Evolutionary conservation across 2,113 vertebrate species (phyloP), one percentile per base, ranked within the genome.

Genomic region (Cepphus grylle): DNA sequence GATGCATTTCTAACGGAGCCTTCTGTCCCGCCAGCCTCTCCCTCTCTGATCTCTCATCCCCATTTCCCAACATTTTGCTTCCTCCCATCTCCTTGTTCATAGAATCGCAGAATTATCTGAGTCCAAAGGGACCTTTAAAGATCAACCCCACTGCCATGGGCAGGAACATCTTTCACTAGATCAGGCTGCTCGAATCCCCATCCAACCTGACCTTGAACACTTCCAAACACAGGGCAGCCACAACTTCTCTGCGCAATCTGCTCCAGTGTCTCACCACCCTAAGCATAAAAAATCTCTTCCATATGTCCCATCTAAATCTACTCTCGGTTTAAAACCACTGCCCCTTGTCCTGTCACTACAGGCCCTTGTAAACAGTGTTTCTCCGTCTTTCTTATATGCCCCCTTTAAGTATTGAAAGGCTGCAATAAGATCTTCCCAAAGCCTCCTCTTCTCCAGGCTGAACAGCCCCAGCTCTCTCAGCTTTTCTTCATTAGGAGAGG

Each of bases 111-210:
- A 88, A 86, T 6, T 1, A 5, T 86, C 27, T 81, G 45, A 16
- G 15, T 50, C 77, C 50, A n/a, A 74, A 58, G 29, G 19, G 40
- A 70, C 17, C 15, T 58, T 73, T 62, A 78, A 78, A 84, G 25
- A 67, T 9, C 40, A 63, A 72, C 2, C 1, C 6, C 10, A 2
- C 5, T 10, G 2, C 15, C 52, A n/a, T 2, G 1, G 38, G 15
- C 42, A 92, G 47, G 43, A 9, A 38, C 34, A 43, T 20, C 23
- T 84, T 95, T 16, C 49, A 80, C 9, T 25, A 55, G 11, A 72
- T 2, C 30, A 36, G 16, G 2, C 32, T 59, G 13, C 49, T 67
- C 52, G 67, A 77, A 91, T 50, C 30, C 15, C 16, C 29, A 7
- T 59, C 36, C 55, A 70, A 15, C 11, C 27, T 50, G 42, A 25